A percentile compares a stretch with the other conserved stretches of the same genome.
These are phyloP conservation scores for Columba livia DNA, from an alignment of 2,113 vertebrate species.

Conservation along the genomic window DNA sequence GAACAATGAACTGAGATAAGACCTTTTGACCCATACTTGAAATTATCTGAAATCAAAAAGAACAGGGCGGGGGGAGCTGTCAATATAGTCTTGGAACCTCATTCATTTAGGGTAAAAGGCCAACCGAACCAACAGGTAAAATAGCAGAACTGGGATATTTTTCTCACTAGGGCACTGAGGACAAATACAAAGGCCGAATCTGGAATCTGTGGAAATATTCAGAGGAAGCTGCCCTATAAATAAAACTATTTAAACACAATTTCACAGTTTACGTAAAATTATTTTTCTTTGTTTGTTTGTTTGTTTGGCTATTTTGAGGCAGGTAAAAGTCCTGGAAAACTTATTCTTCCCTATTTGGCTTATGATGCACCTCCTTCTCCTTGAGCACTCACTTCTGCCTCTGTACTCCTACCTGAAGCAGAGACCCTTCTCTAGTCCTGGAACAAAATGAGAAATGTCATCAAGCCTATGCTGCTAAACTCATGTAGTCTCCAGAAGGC, in stretches of 20 bases:
- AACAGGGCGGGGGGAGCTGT: rapidly evolving
- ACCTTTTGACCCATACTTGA: neutral
- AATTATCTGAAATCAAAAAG: neutral
- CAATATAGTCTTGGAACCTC: neutral
- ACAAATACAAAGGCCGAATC: neutral
- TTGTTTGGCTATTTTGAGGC: neutral
- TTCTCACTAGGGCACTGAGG: neutral
- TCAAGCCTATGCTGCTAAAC: neutral
- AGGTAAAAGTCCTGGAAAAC: neutral
- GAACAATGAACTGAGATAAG: neutral
- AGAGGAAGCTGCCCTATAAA: neutral
- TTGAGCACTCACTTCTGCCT: neutral
- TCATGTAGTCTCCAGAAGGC: neutral
- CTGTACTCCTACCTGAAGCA: neutral
- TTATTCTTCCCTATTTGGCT: neutral
- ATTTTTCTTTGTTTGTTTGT: neutral
- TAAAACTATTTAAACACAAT: neutral
- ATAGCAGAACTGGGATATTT: neutral
- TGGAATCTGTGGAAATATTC: neutral
- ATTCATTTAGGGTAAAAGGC: neutral
- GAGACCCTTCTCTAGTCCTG: neutral
- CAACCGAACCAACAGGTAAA: neutral
- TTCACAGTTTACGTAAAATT: neutral
- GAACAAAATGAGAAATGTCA: neutral
- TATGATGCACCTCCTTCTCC: neutral